Conservation (phyloP, 2,888 invertebrate genomes). For the Leptinotarsa peninsularis region DNA sequence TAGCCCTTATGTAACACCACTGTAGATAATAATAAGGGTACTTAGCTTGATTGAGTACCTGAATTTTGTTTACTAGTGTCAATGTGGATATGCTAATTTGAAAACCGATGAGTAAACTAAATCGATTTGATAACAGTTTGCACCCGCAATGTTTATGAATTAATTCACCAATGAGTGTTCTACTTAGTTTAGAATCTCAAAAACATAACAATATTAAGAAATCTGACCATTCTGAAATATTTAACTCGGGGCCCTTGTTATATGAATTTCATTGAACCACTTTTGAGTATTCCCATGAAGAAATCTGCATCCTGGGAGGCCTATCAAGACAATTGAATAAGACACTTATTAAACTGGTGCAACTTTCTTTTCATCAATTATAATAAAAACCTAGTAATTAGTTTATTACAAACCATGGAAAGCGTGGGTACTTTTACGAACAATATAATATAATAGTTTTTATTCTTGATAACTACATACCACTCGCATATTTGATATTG, state of each 20-base stretch:
- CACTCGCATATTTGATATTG: not conserved
- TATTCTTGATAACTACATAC: not conserved
- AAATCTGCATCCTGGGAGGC: not conserved
- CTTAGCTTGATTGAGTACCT: no score
- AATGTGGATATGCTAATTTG: no score
- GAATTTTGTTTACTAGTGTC: no score
- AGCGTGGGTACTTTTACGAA: constrained; percentile 2
- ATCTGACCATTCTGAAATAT: no score
- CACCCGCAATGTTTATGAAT: no score
- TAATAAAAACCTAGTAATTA: not conserved
- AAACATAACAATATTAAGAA: not conserved
- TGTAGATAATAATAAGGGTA: no score
- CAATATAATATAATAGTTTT: constrained; percentile 3
- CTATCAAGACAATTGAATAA: constrained; percentile 10
- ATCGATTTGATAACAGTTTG: no score
- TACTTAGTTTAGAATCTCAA: not conserved
- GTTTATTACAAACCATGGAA: constrained; percentile 9
- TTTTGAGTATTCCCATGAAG: not conserved
- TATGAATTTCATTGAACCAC: no score
- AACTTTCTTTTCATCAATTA: constrained; percentile 7
- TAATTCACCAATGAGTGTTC: not conserved
- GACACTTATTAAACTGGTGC: constrained; percentile 6
- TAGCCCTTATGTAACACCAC: no score
- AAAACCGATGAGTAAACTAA: no score
- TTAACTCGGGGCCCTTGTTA: no score